Base-by-base conservation (phyloP, 2,888 invertebrate genomes). In the Coleophora flavipennella region DNA sequence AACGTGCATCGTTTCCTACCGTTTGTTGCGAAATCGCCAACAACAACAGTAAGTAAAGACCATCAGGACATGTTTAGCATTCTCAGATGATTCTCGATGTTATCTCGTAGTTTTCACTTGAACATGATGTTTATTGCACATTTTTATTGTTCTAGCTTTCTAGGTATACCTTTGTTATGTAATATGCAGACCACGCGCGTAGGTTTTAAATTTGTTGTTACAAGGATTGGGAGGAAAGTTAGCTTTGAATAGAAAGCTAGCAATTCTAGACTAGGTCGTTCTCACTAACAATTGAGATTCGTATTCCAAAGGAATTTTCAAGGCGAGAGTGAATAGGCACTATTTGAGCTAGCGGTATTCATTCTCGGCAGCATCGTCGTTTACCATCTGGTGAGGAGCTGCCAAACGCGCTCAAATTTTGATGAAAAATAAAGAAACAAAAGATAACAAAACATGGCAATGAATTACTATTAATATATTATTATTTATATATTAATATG, bases 91-190 rank as follows among this genome's bases (percentile, higher is more conserved):
- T 6, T 38, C 39, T 35, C 49, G 57, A 56, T 51, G 41, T 42
- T 56, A 64, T 64, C 62, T 50, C 40, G 20, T 33, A 14, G 45
- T 49, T 64, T 62, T 62, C 64, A 56, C 59, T 57, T 39, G 43
- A 40, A 55, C 53, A 43, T 49, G 20, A 20, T 39, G 47, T 54
- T 54, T 55, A 56, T 56, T 52, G 48, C 46, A 45, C 36, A 48
- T 48, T 49, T 45, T 46, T 7, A 13, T 13, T 45, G 40, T 36
- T 48, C 40, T 51, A 44, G 53, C 62, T 66, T 67, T 63, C 62
- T 67, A 62, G 49, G 46, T 39, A 31, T 45, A 47, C 50, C 46
- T 42, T 43, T 42, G 40, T 39, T 29, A 31, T 20, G 20, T 14
- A 20, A 8, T 12, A 27, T 29, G 8, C 29, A n/a, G 11, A 11